phyloP scores from a whole-genome alignment of 2,113 vertebrate species.

The Lutjanus erythropterus region DNA sequence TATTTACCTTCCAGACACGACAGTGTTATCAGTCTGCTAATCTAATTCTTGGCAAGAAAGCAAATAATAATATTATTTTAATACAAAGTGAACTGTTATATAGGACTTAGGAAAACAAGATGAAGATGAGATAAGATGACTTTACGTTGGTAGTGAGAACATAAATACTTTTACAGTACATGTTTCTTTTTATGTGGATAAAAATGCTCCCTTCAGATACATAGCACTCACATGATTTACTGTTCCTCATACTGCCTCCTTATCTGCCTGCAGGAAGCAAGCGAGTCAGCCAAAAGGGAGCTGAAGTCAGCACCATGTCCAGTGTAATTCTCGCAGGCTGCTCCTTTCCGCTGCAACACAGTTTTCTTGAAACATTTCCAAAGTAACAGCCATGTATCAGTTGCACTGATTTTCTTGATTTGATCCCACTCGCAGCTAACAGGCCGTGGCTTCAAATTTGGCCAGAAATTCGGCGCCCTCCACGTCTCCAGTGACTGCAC shows the following conservation, averaged over 20 bases:
- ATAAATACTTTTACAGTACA: background rate
- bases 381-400: background rate
- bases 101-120: background rate
- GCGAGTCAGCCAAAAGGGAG: slow-evolving; percentile 42
- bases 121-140: background rate
- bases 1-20: background rate
- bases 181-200: slow-evolving; percentile 6
- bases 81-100: background rate
- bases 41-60: background rate
- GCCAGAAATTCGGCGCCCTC: background rate
- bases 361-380: background rate
- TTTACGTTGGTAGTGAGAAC: background rate
- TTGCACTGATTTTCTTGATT: background rate
- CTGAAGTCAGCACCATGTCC: slow-evolving; percentile 52
- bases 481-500: background rate
- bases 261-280: slow-evolving; percentile 23
- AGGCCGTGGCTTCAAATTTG: background rate
- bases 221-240: slow-evolving; percentile 6
- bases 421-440: background rate
- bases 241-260: slow-evolving; percentile 11
- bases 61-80: background rate
- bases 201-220: background rate
- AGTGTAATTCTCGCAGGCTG: background rate
- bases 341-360: background rate
- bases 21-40: background rate